These are phyloP conservation scores for Platysternon megacephalum DNA, from an alignment of 2,113 vertebrate species.

Conservation along the genomic window DNA sequence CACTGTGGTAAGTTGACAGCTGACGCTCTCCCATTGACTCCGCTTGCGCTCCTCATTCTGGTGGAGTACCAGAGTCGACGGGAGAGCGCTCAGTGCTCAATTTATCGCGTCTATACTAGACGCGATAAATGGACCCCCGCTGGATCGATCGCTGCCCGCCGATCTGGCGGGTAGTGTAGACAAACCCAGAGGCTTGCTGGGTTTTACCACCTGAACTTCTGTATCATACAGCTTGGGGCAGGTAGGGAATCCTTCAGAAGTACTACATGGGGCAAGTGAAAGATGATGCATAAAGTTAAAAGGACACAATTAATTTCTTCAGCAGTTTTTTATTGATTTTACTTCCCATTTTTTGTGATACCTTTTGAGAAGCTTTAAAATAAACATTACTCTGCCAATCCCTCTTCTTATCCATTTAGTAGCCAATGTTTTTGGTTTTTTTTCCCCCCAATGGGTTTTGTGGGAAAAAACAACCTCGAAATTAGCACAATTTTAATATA, in stretches of 20 bases:
- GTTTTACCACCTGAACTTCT: background rate
- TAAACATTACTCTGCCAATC: background rate
- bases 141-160: no score
- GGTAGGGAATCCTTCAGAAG: background rate
- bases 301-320: background rate
- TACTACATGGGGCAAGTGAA: background rate
- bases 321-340: background rate
- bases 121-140: no score
- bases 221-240: background rate
- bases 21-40: no score
- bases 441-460: background rate
- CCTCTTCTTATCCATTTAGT: background rate
- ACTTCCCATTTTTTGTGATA: background rate
- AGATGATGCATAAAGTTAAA: background rate
- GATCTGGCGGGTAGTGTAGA: no score
- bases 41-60: no score
- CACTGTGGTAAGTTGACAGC: no score
- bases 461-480: background rate
- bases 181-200: background rate
- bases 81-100: no score
- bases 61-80: no score
- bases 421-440: background rate
- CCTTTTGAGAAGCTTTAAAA: background rate
- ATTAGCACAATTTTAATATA: background rate
- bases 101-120: no score